Evolutionary conservation across 2,888 invertebrate species (phyloP), one percentile per base, ranked within the genome.

Genomic region (Phyto melanocephala): DNA sequence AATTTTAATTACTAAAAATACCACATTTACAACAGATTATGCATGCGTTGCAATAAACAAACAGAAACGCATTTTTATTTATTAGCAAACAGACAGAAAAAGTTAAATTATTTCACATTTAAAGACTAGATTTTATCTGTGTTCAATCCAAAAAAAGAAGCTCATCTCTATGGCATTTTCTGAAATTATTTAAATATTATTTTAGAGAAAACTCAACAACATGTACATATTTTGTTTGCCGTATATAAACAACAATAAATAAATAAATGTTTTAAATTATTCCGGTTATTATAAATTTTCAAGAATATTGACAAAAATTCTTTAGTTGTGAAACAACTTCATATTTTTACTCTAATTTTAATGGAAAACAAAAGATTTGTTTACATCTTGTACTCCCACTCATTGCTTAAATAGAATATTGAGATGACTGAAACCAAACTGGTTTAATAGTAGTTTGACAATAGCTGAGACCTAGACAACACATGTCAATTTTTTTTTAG

Each of bases 281-380:
- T 42, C 60, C 40, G 40, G 60, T 62, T 62, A 15, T 54, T 17
- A 4, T 11, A 8, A 35, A 17, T 58, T 10, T 22, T n/a, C 15
- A 40, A 62, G 22, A 62, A 62, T 22, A 40, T 42, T 22, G 2
- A 1, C n/a, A 40, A 1, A 62, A 62, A 62, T 62, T 62, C 60
- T 62, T 62, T 24, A 7, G 24, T 1, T 24, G 10, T 62, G 60
- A 62, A 24, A 62, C 60, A 62, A 42, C 42, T 62, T 42, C 60
- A 22, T 40, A 37, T 62, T 42, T 42, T 42, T 7, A 13, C 6
- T 37, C 8, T 24, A 7, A 6, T 6, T 60, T 37, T 40, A n/a
- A n/a, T 20, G 17, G 11, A 58, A 13, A 20, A 20, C 35, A 37
- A 58, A n/a, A 17, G 17, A 11, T 13, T 42, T 15, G 60, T 24